These are phyloP conservation scores for Aotus griseimembra DNA, from an alignment of 2,797 vertebrate species.

Conservation along the genomic window DNA sequence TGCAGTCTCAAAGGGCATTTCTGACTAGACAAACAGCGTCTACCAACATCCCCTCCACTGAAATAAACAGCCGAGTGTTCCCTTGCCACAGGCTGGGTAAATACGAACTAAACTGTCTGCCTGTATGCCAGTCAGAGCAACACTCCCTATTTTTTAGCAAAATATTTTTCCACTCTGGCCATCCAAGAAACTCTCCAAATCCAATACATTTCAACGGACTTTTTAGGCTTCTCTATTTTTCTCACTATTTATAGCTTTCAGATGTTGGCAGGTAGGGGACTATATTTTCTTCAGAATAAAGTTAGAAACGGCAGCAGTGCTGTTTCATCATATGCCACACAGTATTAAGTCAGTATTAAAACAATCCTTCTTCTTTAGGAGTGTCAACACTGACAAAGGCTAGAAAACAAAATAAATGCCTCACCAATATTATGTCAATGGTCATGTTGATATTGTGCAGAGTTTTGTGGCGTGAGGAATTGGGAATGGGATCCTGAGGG, in stretches of 20 bases:
- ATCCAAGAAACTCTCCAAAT: slow-evolving; percentile 81
- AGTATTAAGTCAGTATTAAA: background rate
- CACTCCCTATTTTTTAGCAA: slow-evolving; percentile 81
- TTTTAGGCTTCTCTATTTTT: slow-evolving; percentile 79
- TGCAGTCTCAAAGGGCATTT: slow-evolving; percentile 78
- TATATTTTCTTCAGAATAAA: slow-evolving; percentile 71
- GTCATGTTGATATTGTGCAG: background rate
- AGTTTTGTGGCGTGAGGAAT: background rate
- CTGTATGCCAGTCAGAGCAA: slow-evolving; percentile 64
- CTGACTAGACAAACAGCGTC: slow-evolving; percentile 79
- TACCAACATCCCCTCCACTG: slow-evolving; percentile 75
- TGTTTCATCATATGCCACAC: slow-evolving; percentile 43
- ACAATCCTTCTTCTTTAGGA: slow-evolving; percentile 49
- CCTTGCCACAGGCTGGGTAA: slow-evolving; percentile 78
- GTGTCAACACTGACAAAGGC: slow-evolving; percentile 45
- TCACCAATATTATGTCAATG: background rate
- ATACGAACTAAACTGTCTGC: slow-evolving; percentile 75
- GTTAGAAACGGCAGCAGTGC: background rate
- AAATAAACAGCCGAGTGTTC: slow-evolving; percentile 81
- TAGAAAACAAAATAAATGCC: slow-evolving; percentile 17
- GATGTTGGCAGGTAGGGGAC: slow-evolving; percentile 74
- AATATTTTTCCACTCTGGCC: slow-evolving; percentile 81
- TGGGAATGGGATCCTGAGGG: background rate
- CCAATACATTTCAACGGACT: slow-evolving; percentile 77
- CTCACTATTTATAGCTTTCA: slow-evolving; percentile 80